phyloP scores from a whole-genome alignment of 1,140 invertebrate genomes.

The Cataglyphis hispanica region DNA sequence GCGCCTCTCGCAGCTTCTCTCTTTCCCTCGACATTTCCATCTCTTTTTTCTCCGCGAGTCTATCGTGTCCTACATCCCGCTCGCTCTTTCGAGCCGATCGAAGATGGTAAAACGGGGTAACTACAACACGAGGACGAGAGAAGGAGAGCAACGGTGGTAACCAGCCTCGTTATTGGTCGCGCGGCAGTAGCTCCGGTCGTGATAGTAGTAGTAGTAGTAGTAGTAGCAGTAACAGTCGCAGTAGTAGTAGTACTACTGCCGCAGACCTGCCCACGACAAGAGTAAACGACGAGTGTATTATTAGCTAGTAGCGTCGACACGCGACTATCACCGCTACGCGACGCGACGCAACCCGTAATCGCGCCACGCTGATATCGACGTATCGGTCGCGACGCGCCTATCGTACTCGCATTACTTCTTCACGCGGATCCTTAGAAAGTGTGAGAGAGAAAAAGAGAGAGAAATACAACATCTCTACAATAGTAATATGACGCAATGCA shows the following conservation, averaged over 20 bases:
- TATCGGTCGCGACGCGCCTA: constrained; percentile 31
- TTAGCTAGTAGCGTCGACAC: constrained; percentile 59
- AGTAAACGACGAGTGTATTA: constrained; percentile 63
- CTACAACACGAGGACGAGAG: constrained; percentile 46
- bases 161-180: constrained; percentile 37
- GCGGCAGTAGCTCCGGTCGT: constrained; percentile 22
- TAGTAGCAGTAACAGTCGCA: constrained; percentile 5
- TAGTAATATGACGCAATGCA: too few species aligned
- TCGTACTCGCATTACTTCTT: background rate
- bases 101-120: constrained; percentile 51
- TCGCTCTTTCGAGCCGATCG: constrained; percentile 25
- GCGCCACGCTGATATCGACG: constrained; percentile 38
- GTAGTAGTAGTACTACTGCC: constrained; percentile 37
- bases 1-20: background rate
- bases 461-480: too few species aligned
- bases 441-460: too few species aligned
- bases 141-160: constrained; percentile 25
- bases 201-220: background rate
- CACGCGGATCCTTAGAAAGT: too few species aligned
- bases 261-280: constrained; percentile 52
- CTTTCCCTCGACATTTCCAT: background rate
- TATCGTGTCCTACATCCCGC: constrained; percentile 18
- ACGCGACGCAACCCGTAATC: constrained; percentile 26
- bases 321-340: constrained; percentile 36
- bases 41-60: constrained; percentile 37